Base-by-base conservation (phyloP, 2,888 invertebrate species). In the Trachelus tabidus region DNA sequence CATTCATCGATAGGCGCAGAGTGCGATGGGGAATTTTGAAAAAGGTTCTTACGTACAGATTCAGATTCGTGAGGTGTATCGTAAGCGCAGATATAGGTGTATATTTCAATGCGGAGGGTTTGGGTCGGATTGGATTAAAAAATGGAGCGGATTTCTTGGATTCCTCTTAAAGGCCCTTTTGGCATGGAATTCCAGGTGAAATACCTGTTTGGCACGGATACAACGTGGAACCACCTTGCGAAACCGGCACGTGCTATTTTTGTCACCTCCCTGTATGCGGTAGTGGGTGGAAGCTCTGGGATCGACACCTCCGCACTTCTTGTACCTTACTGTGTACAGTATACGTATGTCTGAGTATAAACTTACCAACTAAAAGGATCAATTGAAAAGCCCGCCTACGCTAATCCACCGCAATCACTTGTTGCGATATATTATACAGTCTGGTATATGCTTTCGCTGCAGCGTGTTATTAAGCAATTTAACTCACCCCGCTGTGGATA, bases 391-490 rank as follows among this genome's bases (percentile, higher is more conserved):
- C 56, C 56, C 6, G 56, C 56, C 56, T 56, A 56, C 56, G 56
- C 23, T 56, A 56, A 56, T 56, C 56, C 56, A 23, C 56, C 23
- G 23, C 23, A 56, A 56, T 56, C 56, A 56, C 56, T 56, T 56
- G 56, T 56, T 56, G 23, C 56, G 56, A 56, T 56, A 56, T 56
- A 56, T 23, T 56, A 23, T 23, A 56, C 56, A 56, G 56, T 23
- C 56, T 0, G 56, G 56, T 23, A 23, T 56, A 9, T 2, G 12
- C 71, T 71, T 31, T 71, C 71, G 71, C 71, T 71, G 71, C 12
- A 71, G 31, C 31, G 71, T 31, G 15, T 71, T 34, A 71, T 71
- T 71, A 34, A 34, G 71, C 71, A 71, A 71, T 71, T 71, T 71
- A 34, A 71, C 71, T n/a, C 71, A 31, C 12, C 71, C 71, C 4